phyloP scores from a whole-genome alignment of 1,140 invertebrate species.

The Danaus melanippus region DNA sequence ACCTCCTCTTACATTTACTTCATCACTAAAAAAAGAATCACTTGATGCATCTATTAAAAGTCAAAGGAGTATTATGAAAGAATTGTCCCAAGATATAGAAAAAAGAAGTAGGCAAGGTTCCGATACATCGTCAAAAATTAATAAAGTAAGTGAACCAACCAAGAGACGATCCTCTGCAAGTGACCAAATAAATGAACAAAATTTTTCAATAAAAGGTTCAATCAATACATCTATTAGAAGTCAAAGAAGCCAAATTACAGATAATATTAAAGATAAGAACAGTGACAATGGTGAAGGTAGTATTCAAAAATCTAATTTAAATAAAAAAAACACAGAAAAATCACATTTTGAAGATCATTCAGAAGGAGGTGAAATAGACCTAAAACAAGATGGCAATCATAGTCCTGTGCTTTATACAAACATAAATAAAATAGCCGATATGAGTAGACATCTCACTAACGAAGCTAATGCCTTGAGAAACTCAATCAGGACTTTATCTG shows the following conservation, averaged over 20 bases:
- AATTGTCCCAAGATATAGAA: slow-evolving; percentile 1
- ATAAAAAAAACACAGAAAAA: too few relatives aligned
- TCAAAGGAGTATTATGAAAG: slow-evolving; percentile 16
- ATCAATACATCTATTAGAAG: slow-evolving; percentile 19
- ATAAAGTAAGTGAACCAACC: too few relatives aligned
- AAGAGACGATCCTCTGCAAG: too few relatives aligned
- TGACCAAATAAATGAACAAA: too few relatives aligned
- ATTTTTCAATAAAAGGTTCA: slow-evolving; percentile 19
- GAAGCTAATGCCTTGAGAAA: slow-evolving; percentile 55
- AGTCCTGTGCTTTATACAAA: slow-evolving; percentile 34
- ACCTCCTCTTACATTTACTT: slow-evolving; percentile 3
- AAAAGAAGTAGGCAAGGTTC: too few relatives aligned
- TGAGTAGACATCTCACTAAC: slow-evolving; percentile 52
- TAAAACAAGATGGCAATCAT: slow-evolving; percentile 22
- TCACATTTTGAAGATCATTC: too few relatives aligned
- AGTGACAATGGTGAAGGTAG: too few relatives aligned
- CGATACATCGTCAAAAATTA: too few relatives aligned
- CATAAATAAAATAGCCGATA: slow-evolving; percentile 54
- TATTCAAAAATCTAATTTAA: too few relatives aligned
- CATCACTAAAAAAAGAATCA: slow-evolving; percentile 19
- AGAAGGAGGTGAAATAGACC: slow-evolving; percentile 1
- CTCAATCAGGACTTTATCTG: slow-evolving; percentile 49
- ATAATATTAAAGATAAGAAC: too few relatives aligned
- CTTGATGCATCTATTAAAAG: slow-evolving; percentile 18
- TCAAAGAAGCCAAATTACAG: slow-evolving; percentile 12